phyloP scores from a whole-genome alignment of 2,113 vertebrate genomes.

The Clarias macrocephalus region DNA sequence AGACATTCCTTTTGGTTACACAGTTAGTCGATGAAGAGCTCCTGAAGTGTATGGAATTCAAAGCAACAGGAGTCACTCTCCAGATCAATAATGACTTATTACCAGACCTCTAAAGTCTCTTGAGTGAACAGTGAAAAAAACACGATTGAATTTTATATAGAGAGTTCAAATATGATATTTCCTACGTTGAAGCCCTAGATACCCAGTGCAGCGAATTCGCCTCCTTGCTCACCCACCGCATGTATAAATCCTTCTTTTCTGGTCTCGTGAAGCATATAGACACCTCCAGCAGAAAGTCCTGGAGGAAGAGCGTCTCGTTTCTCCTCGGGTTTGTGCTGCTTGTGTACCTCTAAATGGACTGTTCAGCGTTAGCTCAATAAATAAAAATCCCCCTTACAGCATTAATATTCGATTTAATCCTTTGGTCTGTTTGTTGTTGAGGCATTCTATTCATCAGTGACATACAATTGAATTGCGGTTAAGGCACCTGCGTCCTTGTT shows the following conservation, averaged over 20 bases:
- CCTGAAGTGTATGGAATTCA: slow-evolving; percentile 33
- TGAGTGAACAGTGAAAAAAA: slow-evolving; percentile 26
- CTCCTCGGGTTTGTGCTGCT: not conserved
- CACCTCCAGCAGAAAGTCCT: slow-evolving; percentile 1
- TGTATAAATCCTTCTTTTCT: slow-evolving; percentile 28
- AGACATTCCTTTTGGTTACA: slow-evolving; percentile 9
- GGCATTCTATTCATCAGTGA: slow-evolving; percentile 43
- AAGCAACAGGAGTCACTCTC: slow-evolving; percentile 36
- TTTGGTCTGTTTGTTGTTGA: slow-evolving; percentile 28
- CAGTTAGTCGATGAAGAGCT: slow-evolving; percentile 31
- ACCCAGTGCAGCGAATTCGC: not conserved
- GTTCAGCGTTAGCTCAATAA: slow-evolving; percentile 33
- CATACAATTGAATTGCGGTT: slow-evolving; percentile 44
- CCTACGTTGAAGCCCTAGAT: not conserved
- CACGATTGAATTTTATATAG: slow-evolving; percentile 14
- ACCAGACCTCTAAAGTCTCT: slow-evolving; percentile 32
- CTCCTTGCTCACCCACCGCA: not conserved
- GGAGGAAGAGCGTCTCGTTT: slow-evolving; percentile 11
- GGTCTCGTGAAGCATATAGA: not conserved
- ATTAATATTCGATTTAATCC: slow-evolving; percentile 34
- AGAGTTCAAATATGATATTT: slow-evolving; percentile 31
- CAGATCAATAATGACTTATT: slow-evolving; percentile 41
- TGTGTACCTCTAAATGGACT: slow-evolving; percentile 35
- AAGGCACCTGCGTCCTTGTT: slow-evolving; percentile 51
- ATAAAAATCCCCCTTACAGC: slow-evolving; percentile 23